Evolutionary conservation across 2,113 vertebrate genomes (phyloP).

Genomic region (Aramus guarauna): DNA sequence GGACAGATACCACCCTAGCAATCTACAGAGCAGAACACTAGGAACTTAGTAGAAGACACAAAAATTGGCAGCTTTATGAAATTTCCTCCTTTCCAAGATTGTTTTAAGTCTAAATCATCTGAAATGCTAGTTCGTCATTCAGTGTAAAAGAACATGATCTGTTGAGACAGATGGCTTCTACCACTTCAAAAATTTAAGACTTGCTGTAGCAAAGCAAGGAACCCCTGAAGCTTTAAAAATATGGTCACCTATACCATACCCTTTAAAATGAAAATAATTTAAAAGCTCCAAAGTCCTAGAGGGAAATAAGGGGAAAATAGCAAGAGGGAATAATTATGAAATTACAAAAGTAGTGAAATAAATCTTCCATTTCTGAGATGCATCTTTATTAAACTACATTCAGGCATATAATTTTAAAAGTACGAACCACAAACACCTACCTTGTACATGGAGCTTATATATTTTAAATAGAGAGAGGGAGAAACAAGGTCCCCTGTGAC

Average conservation of each 20-base stretch:
- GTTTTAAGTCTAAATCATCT: constrained; percentile 29
- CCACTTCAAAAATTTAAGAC: constrained; percentile 29
- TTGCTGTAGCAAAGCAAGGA: background rate
- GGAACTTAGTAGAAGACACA: constrained; percentile 29
- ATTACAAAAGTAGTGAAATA: background rate
- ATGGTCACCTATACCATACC: background rate
- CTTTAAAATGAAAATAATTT: background rate
- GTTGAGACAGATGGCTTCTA: constrained; percentile 57
- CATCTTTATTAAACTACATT: background rate
- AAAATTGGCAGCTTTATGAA: constrained; percentile 50
- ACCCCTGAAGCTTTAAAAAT: background rate
- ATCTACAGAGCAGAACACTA: background rate
- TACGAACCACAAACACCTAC: background rate
- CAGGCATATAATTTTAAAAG: background rate
- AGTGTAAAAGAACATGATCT: constrained; percentile 59
- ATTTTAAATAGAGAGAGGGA: background rate
- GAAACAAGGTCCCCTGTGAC: background rate
- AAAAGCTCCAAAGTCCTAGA: background rate
- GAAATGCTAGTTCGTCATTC: constrained; percentile 14
- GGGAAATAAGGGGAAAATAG: background rate
- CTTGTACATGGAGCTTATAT: background rate
- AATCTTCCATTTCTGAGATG: background rate
- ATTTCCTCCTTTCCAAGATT: constrained; percentile 42
- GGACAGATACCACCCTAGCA: constrained; percentile 10
- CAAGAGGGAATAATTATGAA: background rate